Base-by-base conservation (phyloP, 1,140 invertebrate genomes). In the Drosophila navojoa region DNA sequence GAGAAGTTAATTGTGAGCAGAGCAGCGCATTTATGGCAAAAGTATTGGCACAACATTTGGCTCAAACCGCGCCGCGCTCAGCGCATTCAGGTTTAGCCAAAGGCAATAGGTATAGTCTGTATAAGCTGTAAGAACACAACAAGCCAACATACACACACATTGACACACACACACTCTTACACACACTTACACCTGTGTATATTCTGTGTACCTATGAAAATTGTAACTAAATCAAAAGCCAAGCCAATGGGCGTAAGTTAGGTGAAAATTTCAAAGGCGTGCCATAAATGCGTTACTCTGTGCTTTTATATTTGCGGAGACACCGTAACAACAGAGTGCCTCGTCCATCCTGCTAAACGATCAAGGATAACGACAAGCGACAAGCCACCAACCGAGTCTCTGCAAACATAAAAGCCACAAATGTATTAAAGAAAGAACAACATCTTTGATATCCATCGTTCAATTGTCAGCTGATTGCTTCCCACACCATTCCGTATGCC, bases 401-500 rank as follows among this genome's bases (percentile, higher is more conserved):
- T 75, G 60, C 90, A 92, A 85, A 81, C 76, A 84, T 79, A 84
- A 84, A 90, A 64, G 59, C 55, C 50, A 71, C 49, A 59, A 40
- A 67, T 61, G 45, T 52, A 71, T 77, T 53, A 53, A 70, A 76
- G 62, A 60, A 68, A 63, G 35, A 79, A 42, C 78, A 63, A 32
- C 59, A 55, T 71, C 71, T 73, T 73, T 47, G 78, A 79, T 67
- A 73, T 91, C 91, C 79, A 89, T 91, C 91, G 82, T 92, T 92
- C 91, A 91, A 91, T 61, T 92, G 90, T 76, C 81, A 82, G 79
- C 86, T 82, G 81, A 91, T 92, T 92, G 91, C 91, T 91, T 92
- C 89, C 91, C 91, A 92, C 91, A 92, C 91, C 91, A 92, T 92
- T 92, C 91, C 91, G 90, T 87, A 87, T 91, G 79, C 84, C 77